These are phyloP conservation scores for Penaeus indicus DNA, from an alignment of 1,140 invertebrate genomes.

Conservation along the genomic window DNA sequence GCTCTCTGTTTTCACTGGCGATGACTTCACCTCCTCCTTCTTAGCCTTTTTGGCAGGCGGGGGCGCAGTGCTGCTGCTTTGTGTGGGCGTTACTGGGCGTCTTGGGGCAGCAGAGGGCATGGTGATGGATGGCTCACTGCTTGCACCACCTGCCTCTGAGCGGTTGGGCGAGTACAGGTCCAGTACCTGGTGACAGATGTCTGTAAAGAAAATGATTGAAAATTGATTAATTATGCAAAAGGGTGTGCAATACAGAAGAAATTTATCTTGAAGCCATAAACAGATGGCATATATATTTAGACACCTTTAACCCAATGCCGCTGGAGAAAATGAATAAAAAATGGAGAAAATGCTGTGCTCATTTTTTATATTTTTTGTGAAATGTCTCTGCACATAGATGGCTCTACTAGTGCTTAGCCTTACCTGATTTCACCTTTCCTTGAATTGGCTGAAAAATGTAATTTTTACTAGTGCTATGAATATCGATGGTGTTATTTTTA, in stretches of 20 bases:
- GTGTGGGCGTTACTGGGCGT: conserved; percentile 39
- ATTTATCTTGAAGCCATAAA: neutral
- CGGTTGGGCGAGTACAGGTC: conserved; percentile 83
- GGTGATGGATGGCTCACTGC: conserved; percentile 32
- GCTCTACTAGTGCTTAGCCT: too few species aligned
- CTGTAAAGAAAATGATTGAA: conserved; percentile 71
- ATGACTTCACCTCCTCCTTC: conserved; percentile 59
- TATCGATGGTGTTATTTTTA: too few species aligned
- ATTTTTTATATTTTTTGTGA: too few species aligned
- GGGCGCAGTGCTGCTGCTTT: conserved; percentile 23
- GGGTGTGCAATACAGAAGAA: neutral
- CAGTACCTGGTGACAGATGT: conserved; percentile 97
- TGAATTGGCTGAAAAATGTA: too few species aligned
- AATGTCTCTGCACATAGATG: too few species aligned
- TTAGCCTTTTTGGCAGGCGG: conserved; percentile 58
- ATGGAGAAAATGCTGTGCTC: too few species aligned
- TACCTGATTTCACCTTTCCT: too few species aligned
- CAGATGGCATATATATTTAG: neutral
- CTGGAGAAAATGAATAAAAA: too few species aligned
- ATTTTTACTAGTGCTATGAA: too few species aligned
- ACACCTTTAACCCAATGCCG: too few species aligned
- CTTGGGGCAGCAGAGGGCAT: conserved; percentile 15
- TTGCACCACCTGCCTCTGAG: conserved; percentile 47
- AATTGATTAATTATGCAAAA: neutral
- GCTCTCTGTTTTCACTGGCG: conserved; percentile 24